Evolutionary conservation across 2,113 vertebrate species (phyloP).

Genomic region (Callithrix jacchus): DNA sequence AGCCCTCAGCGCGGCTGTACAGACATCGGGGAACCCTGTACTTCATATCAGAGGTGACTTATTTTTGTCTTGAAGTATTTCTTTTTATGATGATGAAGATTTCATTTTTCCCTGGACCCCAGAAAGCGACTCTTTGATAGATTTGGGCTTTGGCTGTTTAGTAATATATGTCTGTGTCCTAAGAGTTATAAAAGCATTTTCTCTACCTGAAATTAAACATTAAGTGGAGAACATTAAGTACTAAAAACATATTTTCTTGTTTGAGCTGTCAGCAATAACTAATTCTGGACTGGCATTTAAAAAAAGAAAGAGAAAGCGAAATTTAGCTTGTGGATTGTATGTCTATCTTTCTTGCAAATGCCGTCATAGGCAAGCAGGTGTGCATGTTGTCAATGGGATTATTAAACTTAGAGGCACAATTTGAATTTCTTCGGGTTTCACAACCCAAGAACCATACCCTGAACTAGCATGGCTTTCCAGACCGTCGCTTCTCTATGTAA

Average conservation of each 20-base stretch:
- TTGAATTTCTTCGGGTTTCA: not conserved
- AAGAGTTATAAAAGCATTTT: not conserved
- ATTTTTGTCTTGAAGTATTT: not conserved
- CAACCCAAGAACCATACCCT: not conserved
- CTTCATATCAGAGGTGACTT: slow-evolving; percentile 96
- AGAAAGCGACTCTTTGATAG: not conserved
- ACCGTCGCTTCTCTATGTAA: not conserved
- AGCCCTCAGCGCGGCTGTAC: slow-evolving; percentile 95
- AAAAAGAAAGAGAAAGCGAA: not conserved
- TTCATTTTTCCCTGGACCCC: not conserved
- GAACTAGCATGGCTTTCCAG: not conserved
- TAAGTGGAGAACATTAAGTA: not conserved
- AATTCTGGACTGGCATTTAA: not conserved
- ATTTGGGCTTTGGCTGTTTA: not conserved
- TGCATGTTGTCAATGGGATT: not conserved
- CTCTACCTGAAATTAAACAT: slow-evolving; percentile 1
- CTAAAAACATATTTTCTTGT: not conserved
- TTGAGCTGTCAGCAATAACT: not conserved
- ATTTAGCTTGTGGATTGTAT: not conserved
- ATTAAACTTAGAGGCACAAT: not conserved
- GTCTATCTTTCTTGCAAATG: not conserved
- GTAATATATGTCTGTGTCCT: not conserved
- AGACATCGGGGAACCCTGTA: slow-evolving; percentile 95
- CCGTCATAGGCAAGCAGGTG: not conserved
- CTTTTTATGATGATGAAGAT: not conserved